These are phyloP conservation scores for Zaprionus obscuricornis DNA, from an alignment of 2,888 invertebrate genomes.

Conservation along the genomic window DNA sequence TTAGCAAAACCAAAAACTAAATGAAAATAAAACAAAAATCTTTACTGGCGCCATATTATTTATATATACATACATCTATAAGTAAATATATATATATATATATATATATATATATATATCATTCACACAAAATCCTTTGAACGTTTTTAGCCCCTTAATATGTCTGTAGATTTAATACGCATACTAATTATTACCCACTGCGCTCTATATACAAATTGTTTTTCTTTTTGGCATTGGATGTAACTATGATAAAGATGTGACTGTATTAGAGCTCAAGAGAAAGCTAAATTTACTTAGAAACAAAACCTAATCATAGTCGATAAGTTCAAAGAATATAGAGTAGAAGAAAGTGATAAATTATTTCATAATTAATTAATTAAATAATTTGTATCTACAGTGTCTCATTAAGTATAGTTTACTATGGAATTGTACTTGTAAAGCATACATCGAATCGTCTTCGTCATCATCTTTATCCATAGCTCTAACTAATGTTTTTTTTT, in stretches of 20 bases:
- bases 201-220: conserved; percentile 57
- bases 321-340: too few relatives aligned
- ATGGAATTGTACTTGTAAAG: conserved; percentile 26
- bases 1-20: conserved; percentile 40
- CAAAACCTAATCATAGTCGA: too few relatives aligned
- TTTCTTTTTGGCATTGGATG: conserved; percentile 42
- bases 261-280: conserved; percentile 3
- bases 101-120: not conserved
- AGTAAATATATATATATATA: not conserved
- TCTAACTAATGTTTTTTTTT: conserved; percentile 13
- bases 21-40: conserved; percentile 42
- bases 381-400: conserved; percentile 33
- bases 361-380: conserved; percentile 6
- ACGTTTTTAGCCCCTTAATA: conserved; percentile 9
- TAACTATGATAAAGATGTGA: conserved; percentile 23
- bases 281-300: conserved; percentile 4
- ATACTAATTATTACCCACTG: not conserved
- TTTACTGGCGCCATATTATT: conserved; percentile 65
- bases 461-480: conserved; percentile 16
- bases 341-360: not conserved
- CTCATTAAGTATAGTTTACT: conserved; percentile 22
- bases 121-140: conserved; percentile 28
- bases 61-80: too few relatives aligned
- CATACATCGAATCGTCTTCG: conserved; percentile 1
- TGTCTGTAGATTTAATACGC: too few relatives aligned